Conservation (phyloP, 2,888 invertebrate species). For the Synanthedon andrenaeformis region DNA sequence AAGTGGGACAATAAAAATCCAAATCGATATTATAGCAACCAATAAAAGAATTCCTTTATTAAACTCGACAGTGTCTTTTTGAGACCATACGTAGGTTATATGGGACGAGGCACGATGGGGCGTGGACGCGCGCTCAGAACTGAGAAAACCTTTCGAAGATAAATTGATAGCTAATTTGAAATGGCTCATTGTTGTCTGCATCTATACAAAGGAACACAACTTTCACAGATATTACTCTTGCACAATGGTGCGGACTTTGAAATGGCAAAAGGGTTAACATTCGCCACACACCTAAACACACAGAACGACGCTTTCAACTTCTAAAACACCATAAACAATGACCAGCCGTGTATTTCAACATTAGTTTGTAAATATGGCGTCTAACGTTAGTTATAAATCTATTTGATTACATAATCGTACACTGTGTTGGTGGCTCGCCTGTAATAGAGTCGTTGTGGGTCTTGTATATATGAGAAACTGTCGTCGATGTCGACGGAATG, state of each 20-base stretch:
- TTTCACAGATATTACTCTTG: slow-evolving; percentile 48
- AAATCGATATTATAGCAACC: neutral
- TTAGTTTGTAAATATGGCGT: neutral
- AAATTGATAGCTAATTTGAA: slow-evolving; percentile 65
- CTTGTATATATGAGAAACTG: neutral
- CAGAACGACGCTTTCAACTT: neutral
- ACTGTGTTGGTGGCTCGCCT: neutral
- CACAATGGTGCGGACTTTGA: slow-evolving; percentile 37
- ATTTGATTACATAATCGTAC: neutral
- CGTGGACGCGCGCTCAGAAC: slow-evolving; percentile 22
- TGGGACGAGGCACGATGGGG: slow-evolving; percentile 18
- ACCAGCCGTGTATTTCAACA: neutral
- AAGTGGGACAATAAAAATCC: neutral
- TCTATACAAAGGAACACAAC: slow-evolving; percentile 56
- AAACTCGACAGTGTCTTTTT: slow-evolving; percentile 1
- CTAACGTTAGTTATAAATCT: neutral
- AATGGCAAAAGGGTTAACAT: slow-evolving; percentile 6
- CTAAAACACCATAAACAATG: neutral
- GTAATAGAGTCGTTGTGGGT: neutral
- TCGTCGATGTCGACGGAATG: neutral
- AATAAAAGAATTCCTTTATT: slow-evolving; percentile 13
- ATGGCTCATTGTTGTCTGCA: slow-evolving; percentile 64
- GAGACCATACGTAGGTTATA: neutral
- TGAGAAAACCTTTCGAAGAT: slow-evolving; percentile 56
- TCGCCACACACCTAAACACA: neutral